Conservation (phyloP, 2,797 vertebrate species). For the Molossus alvarezi region DNA sequence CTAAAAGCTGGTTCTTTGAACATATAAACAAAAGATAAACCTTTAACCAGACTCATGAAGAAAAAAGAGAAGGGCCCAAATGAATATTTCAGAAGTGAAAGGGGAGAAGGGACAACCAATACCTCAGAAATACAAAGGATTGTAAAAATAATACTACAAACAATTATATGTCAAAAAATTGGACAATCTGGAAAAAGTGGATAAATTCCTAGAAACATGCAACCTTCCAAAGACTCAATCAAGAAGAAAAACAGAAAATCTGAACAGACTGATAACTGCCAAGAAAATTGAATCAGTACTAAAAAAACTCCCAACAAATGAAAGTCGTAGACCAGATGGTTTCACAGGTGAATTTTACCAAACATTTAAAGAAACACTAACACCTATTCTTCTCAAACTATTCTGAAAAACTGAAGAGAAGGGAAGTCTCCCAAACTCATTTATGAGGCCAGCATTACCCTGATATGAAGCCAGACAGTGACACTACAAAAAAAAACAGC, state of each 20-base stretch:
- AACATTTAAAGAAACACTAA: not conserved
- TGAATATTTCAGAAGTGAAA: not conserved
- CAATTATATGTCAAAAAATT: not conserved
- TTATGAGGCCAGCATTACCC: not conserved
- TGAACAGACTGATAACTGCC: not conserved
- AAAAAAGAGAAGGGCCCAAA: not conserved
- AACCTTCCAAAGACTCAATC: not conserved
- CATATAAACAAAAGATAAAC: not conserved
- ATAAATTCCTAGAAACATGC: not conserved
- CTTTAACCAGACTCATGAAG: not conserved
- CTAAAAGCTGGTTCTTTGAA: not conserved
- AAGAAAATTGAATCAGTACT: not conserved
- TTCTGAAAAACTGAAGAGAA: not conserved
- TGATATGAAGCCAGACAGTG: not conserved
- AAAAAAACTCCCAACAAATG: not conserved
- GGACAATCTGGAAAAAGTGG: not conserved
- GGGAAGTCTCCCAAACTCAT: not conserved
- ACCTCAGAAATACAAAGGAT: not conserved
- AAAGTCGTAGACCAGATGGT: not conserved
- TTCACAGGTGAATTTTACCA: not conserved
- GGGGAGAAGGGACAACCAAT: not conserved
- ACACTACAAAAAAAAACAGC: no score
- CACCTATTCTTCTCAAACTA: not conserved
- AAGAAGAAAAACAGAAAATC: not conserved
- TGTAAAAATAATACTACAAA: not conserved